Evolutionary conservation across 2,113 vertebrate genomes (phyloP), one percentile per base, ranked within the genome.

Genomic region (Alosa alosa): DNA sequence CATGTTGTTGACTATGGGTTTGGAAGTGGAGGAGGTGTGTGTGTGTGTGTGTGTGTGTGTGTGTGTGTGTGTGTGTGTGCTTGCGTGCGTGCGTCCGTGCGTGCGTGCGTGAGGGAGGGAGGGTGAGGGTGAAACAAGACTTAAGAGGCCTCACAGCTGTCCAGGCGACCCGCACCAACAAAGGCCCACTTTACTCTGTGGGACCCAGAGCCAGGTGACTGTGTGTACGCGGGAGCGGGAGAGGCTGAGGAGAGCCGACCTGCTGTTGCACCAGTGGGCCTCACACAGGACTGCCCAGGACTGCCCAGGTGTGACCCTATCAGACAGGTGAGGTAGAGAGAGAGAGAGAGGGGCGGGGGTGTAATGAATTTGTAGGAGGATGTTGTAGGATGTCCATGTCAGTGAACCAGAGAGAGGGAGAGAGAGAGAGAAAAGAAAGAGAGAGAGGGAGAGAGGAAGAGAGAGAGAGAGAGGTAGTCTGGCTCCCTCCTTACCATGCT

Each of bases 21-120:
- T 64, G 0, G n/a, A 22, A 20, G 60, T n/a, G 5, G 55, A 60
- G 4, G 15, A 5, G 46, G 46, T 50, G 47, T 52, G 82, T 83
- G 82, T 83, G 82, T 83, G 47, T 83, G 82, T 83, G 49, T 83
- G n/a, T 68, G 31, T 31, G 31, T 31, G 31, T 31, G 31, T 31
- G 31, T 31, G 31, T 31, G 31, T 31, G 31, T 31, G 31, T 31
- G 31, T 31, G 31, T 31, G 31, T 31, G 31, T 31, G 41, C 64
- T 18, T 25, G 49, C 44, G 68, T 81, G 84, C n/a, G n/a, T n/a
- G n/a, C 55, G 7, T 57, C 20, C 78, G 78, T 83, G 47, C 11
- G 47, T 49, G 41, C 64, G 25, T 25, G 49, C 44, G 68, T 81
- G 84, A 3, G 41, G 4, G 41, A 44, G 31, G 31, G 31, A 31